A percentile compares a stretch with the other conserved stretches of the same genome.
Evolutionary conservation across 2,113 vertebrate genomes (phyloP).

Genomic region (Oryzias javanicus): DNA sequence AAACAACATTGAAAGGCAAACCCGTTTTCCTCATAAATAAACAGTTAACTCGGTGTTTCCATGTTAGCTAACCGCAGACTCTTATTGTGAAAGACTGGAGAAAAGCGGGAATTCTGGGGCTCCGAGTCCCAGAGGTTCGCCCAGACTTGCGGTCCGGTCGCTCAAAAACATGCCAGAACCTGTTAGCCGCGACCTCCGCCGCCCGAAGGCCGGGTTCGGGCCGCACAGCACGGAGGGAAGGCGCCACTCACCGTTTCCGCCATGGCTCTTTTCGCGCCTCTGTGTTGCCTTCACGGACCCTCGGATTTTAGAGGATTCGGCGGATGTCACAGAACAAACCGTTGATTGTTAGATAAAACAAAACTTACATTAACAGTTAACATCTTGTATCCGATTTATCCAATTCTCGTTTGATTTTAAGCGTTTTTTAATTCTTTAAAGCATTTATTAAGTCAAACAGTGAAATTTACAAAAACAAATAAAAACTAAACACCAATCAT

Average conservation of each 20-base stretch:
- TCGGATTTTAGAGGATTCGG: background rate
- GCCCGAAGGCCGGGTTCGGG: fast-evolving
- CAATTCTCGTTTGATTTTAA: no score
- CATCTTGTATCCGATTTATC: no score
- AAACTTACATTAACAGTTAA: no score
- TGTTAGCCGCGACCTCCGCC: fast-evolving
- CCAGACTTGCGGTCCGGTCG: fast-evolving
- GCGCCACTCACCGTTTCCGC: conserved; percentile 60
- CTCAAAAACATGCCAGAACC: fast-evolving
- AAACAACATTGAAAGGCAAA: no score
- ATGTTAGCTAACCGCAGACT: background rate
- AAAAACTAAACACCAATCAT: no score
- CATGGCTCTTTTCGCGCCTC: conserved; percentile 35
- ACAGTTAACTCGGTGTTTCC: no score
- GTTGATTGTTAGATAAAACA: no score
- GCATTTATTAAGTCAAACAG: no score
- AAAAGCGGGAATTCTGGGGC: background rate
- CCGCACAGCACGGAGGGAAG: background rate
- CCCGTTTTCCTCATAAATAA: no score
- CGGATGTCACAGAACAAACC: background rate
- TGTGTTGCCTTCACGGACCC: conserved; percentile 28
- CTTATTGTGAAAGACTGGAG: background rate
- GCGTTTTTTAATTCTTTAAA: no score
- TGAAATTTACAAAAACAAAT: no score
- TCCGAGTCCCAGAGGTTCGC: background rate